phyloP scores from a whole-genome alignment of 2,888 invertebrate genomes.

The Rhamnusium bicolor region DNA sequence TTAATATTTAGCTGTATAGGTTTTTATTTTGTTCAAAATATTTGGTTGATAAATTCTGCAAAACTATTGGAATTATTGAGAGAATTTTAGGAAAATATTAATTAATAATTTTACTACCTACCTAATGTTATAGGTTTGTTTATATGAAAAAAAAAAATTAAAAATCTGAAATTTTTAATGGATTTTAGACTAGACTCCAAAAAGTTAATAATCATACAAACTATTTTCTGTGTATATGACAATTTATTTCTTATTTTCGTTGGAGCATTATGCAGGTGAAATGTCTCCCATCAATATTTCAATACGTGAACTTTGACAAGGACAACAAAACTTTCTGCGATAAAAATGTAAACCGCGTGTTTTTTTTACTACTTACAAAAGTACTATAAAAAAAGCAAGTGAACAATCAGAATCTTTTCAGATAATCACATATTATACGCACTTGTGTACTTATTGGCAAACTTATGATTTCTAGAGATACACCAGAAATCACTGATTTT shows the following conservation, averaged over 20 bases:
- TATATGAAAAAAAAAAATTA: no score
- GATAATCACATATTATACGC: constrained; percentile 38
- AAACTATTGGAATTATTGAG: no score
- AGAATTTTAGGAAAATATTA: no score
- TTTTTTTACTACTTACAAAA: constrained; percentile 24
- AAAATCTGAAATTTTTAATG: no score
- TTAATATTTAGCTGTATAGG: not conserved
- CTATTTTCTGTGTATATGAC: not conserved
- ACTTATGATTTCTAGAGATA: constrained; percentile 27
- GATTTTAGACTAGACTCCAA: no score
- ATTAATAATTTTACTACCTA: no score
- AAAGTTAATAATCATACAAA: not conserved
- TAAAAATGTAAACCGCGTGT: constrained; percentile 17
- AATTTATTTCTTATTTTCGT: not conserved
- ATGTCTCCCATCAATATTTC: not conserved
- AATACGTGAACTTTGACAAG: constrained; percentile 7
- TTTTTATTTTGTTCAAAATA: not conserved
- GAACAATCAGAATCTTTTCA: constrained; percentile 44
- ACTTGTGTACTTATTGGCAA: constrained; percentile 45
- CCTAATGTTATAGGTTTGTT: no score
- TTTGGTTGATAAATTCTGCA: not conserved
- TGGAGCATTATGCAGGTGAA: not conserved
- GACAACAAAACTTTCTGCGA: constrained; percentile 5
- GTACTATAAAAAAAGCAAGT: constrained; percentile 29
- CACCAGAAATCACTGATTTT: constrained; percentile 39